Percentiles rank a stretch among this genome's conserved stretches.
These are phyloP conservation scores for Eristalinus sepulchralis DNA, from an alignment of 2,888 invertebrate species.

Conservation along the genomic window DNA sequence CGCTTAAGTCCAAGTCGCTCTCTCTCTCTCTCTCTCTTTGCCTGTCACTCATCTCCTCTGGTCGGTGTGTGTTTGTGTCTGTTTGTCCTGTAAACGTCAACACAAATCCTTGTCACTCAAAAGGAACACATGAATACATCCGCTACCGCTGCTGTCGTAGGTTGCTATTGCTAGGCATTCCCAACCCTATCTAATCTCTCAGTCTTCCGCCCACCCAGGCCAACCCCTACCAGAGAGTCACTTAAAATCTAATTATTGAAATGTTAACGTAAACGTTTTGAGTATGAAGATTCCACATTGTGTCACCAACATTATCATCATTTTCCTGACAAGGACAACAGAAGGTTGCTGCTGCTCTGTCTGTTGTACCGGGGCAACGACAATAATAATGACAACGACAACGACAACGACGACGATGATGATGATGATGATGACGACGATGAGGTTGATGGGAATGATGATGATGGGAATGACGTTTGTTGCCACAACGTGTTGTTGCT, in stretches of 20 bases:
- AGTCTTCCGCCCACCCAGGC: background rate
- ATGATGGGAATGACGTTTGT: conserved; percentile 51
- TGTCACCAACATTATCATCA: conserved; percentile 64
- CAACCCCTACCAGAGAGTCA: conserved; percentile 11
- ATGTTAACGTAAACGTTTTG: conserved; percentile 66
- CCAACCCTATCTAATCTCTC: background rate
- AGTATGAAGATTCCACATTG: conserved; percentile 59
- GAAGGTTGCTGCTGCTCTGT: background rate
- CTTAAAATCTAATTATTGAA: conserved; percentile 68
- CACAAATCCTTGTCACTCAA: conserved; percentile 2
- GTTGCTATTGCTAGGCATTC: background rate
- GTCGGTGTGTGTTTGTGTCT: background rate
- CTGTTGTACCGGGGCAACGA: background rate
- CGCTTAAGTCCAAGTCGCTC: background rate
- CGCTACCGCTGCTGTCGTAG: background rate
- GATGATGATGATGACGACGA: background rate
- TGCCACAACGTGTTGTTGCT: conserved; percentile 54
- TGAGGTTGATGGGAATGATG: conserved; percentile 33
- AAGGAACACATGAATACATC: background rate
- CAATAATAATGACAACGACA: background rate
- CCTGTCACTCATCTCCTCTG: background rate
- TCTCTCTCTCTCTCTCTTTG: background rate
- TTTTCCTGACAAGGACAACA: conserved; percentile 47
- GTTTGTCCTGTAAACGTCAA: background rate
- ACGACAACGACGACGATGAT: background rate